Base-by-base conservation (phyloP, 2,888 invertebrate species). In the Stenolophus ochropezus region DNA sequence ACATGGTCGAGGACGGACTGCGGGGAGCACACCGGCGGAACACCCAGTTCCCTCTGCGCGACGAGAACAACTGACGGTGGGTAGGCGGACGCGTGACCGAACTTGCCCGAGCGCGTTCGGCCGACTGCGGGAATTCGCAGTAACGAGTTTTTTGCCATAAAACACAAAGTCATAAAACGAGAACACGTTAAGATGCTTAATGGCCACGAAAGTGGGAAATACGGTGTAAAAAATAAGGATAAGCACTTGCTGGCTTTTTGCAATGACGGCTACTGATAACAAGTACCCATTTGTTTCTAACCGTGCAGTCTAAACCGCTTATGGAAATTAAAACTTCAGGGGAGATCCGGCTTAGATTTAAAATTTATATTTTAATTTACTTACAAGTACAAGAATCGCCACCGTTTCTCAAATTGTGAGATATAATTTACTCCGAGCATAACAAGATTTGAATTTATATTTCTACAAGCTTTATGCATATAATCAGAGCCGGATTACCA, bases 1-100 rank as follows among this genome's bases (percentile, higher is more conserved):
- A 78, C 78, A 78, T 78, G 78, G 47, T 78, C 53, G 51, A 80
- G 80, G 80, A 80, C 80, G 80, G 80, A 80, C 16, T 73, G 69
- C 56, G 58, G 42, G 73, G 53, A 80, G 58, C 73, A 73, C 80
- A 80, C 80, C 73, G 73, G 33, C 80, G 18, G 61, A 8, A 69
- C 42, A 79, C 21, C 69, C 69, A 53, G 25, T 79, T 53, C 18
- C 25, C 79, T 8, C 79, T 27, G 33, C 51, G 53, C 42, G 69
- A 79, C 69, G 71, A 71, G 71, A 69, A 69, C 79, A 79, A 79
- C 79, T 79, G 79, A 69, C 3, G 16, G n/a, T 33, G 16, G 42
- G 49, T 6, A 18, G 18, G 71, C 71, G 47, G 20, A n/a, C 71
- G 18, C 27, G 47, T 18, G 51, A 16, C 23, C 69, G 80, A 53